Base-by-base conservation (phyloP, 53 echinoderm and acorn worm genomes). In the Henricia sp. region DNA sequence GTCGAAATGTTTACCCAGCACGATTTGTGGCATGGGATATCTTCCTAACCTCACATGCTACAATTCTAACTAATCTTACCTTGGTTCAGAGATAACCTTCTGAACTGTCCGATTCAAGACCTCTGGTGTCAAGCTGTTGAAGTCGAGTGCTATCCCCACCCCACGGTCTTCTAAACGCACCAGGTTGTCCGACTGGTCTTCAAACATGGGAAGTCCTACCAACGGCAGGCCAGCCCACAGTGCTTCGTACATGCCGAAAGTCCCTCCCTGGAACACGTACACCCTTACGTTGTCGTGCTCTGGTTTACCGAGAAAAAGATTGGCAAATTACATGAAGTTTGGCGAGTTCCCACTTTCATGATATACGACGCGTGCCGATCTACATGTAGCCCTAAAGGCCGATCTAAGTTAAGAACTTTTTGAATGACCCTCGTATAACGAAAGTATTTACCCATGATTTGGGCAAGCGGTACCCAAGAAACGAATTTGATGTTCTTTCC, bases 401-500 rank as follows among this genome's bases (percentile, higher is more conserved):
- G n/a, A n/a, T 46, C 14, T 14, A 10, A 46, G 48, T 55, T 4
- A 55, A 55, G 46, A 10, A 46, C 8, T 10, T 10, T 14, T 46
- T 6, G 6, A 46, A 46, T 24, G 12, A 21, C 10, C n/a, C 9
- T 19, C 17, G 21, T 23, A 55, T 5, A 4, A 9, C 12, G 4
- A 11, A 11, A 63, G 10, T 10, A 37, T 16, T 39, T 17, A 33
- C 67, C 37, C 20, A 20, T 39, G 39, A 36, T 21, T 10, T 36
- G 67, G 16, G 67, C 17, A 37, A 67, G 14, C 23, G 37, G 37
- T 0, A 67, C 37, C 39, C 37, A 37, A 2, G 21, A n/a, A 14
- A 67, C 67, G 67, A 67, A 37, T 37, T n/a, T 67, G 2, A 21
- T 67, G 67, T 36, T 67, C 19, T 39, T 30, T 16, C 27, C 39